A percentile compares a stretch with the other conserved stretches of the same genome.
Conservation (phyloP, 2,797 vertebrate species). For the Sebastes iracundus region DNA sequence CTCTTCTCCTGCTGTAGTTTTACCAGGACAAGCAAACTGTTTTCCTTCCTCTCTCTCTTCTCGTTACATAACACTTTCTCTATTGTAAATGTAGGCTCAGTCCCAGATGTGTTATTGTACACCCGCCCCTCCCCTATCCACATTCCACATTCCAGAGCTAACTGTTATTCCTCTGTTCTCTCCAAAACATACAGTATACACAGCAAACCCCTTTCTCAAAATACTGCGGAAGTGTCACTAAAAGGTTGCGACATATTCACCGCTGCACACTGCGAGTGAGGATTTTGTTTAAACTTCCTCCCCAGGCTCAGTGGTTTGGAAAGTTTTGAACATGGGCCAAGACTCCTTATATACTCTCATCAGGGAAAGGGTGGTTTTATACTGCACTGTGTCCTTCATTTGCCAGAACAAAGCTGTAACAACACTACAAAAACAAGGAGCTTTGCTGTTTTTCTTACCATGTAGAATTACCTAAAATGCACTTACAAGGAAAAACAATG, state of each 20-base stretch:
- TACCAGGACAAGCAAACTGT: too few relatives aligned
- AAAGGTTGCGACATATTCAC: not conserved
- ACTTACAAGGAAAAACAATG: not conserved
- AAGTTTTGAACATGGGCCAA: not conserved
- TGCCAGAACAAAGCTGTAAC: not conserved
- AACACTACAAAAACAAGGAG: not conserved
- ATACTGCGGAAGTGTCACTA: not conserved
- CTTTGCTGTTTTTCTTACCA: not conserved
- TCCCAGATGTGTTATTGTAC: not conserved
- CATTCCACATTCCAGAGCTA: not conserved
- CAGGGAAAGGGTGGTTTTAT: not conserved
- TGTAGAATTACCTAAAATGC: not conserved
- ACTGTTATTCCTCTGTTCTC: not conserved
- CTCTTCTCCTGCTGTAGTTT: not conserved
- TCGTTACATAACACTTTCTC: not conserved
- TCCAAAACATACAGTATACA: not conserved
- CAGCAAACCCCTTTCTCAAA: not conserved
- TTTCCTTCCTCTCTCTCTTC: not conserved
- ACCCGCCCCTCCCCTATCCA: not conserved
- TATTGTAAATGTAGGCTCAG: too few relatives aligned
- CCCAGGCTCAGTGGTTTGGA: not conserved
- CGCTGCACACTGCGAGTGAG: not conserved
- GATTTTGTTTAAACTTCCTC: not conserved
- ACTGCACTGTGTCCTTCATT: not conserved
- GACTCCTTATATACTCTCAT: not conserved